Evolutionary conservation across 2,888 invertebrate species (phyloP), one percentile per base, ranked within the genome.

Genomic region (Byasa hedistus): DNA sequence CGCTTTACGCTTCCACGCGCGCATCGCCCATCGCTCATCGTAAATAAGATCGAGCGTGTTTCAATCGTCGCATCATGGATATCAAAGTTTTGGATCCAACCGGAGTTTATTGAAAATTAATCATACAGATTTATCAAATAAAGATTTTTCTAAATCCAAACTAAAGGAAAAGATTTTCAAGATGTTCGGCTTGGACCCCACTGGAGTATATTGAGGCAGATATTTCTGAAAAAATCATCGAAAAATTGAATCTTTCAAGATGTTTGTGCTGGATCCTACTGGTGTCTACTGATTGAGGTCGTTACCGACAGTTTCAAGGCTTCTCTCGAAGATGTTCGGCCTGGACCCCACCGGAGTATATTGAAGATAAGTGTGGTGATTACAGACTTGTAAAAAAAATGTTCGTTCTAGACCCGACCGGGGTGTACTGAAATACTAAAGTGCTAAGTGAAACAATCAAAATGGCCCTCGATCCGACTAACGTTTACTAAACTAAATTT

Each of bases 81-180:
- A 83, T 87, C 83, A 89, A 89, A 75, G 85, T 88, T 83, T 80
- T 91, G 81, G 91, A 91, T 75, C 91, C 91, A 68, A 91, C 91
- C 72, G 91, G 91, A 79, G 89, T 91, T 77, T 91, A 91, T 75
- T 89, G 79, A 76, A 64, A n/a, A 56, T 23, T 39, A 48, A n/a
- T 59, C 58, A 15, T 21, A 52, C 22, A 56, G n/a, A 48, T 51
- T 57, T 57, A 24, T 17, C 22, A 27, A 57, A 64, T 19, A 39
- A 57, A n/a, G 57, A 24, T 32, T 57, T 52, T 48, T 24, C 19
- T 10, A 22, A 32, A n/a, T 22, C n/a, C 17, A 36, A 10, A 44
- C 17, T n/a, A 56, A 17, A 24, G 24, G 56, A 32, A 62, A 15
- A 12, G n/a, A 62, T 56, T 57, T n/a, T 62, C 58, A 62, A 83